Percentiles rank a stretch among this genome's conserved stretches.
phyloP scores from a whole-genome alignment of 2,113 vertebrate species.

The Numida meleagris region DNA sequence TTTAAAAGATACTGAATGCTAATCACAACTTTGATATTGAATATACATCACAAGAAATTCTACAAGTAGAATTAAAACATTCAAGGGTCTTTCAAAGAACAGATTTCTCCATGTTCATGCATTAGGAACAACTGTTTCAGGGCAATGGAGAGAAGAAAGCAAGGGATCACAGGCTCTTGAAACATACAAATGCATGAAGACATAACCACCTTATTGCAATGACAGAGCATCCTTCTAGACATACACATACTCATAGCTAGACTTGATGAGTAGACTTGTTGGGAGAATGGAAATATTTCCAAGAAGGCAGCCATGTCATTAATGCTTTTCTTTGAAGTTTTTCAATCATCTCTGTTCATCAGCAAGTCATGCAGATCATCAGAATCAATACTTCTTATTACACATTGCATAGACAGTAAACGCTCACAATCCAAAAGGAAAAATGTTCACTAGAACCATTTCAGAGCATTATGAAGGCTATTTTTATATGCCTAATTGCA shows the following conservation, averaged over 20 bases:
- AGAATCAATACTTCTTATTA: not conserved
- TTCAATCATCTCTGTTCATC: not conserved
- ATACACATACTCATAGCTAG: not conserved
- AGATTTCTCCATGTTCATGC: not conserved
- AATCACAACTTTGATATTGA: not conserved
- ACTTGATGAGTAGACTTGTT: not conserved
- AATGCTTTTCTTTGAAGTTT: not conserved
- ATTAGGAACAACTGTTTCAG: not conserved
- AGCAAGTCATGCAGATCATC: not conserved
- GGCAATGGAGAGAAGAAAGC: not conserved
- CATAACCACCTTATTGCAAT: not conserved
- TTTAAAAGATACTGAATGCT: not conserved
- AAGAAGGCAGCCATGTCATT: not conserved
- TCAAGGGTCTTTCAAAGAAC: not conserved
- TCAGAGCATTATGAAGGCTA: not conserved
- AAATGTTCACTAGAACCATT: not conserved
- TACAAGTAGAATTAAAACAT: not conserved
- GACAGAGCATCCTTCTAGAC: not conserved
- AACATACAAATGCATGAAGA: not conserved
- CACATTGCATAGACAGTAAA: not conserved
- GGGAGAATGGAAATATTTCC: not conserved
- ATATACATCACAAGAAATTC: not conserved
- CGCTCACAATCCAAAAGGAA: not conserved
- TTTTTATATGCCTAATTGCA: not conserved
- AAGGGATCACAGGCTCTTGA: not conserved